Percentiles rank a stretch among this genome's conserved stretches.
Conservation (phyloP, 2,888 invertebrate species). For the Pyrocoelia pectoralis region DNA sequence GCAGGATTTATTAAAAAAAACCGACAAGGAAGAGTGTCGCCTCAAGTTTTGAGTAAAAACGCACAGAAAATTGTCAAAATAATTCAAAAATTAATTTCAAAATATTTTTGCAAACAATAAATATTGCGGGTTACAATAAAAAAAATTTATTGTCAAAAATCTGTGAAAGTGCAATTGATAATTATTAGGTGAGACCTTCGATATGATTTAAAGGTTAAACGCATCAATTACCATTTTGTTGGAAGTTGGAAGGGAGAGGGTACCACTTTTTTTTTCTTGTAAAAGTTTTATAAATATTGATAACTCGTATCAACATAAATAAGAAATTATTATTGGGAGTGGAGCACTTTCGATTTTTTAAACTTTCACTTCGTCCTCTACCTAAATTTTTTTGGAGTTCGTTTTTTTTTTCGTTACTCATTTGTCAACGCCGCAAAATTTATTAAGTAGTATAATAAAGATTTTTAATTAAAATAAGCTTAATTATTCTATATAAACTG, state of each 20-base stretch:
- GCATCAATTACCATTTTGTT: not conserved
- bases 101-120: not conserved
- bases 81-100: no score
- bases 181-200: not conserved
- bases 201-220: not conserved
- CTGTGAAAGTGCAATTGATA: not conserved
- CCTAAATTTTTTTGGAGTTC: no score
- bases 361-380: not conserved
- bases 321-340: not conserved
- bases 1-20: no score
- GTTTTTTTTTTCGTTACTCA: not conserved
- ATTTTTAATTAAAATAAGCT: not conserved
- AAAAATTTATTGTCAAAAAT: conserved; percentile 9
- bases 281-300: not conserved
- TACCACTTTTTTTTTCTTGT: no score
- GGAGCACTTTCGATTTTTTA: not conserved
- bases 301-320: not conserved
- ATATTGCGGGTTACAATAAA: conserved; percentile 8
- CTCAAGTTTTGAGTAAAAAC: no score
- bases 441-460: not conserved
- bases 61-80: no score
- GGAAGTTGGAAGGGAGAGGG: not conserved
- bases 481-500: not conserved
- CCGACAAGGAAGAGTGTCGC: no score
- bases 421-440: not conserved